Conservation (phyloP, 2,888 invertebrate genomes). For the Microplitis manilae region DNA sequence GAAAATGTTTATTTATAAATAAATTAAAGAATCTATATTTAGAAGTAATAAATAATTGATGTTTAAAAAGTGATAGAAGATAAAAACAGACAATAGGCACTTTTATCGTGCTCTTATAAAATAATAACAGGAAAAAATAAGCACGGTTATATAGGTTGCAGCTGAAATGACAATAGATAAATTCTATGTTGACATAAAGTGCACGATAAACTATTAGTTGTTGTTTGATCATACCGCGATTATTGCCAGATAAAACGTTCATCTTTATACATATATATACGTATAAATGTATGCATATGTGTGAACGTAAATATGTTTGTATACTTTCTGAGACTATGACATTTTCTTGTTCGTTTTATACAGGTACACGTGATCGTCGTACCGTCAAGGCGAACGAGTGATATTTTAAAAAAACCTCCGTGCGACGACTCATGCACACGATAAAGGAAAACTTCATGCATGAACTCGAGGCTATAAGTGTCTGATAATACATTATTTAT, state of each 20-base stretch:
- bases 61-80: neutral
- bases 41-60: neutral
- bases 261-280: neutral
- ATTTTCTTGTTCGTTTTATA: neutral
- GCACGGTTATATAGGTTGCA: neutral
- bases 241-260: neutral
- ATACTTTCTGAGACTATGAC: neutral
- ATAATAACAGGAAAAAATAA: neutral
- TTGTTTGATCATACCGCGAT: slow-evolving; percentile 6
- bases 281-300: neutral
- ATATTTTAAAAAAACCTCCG: slow-evolving; percentile 37
- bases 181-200: neutral
- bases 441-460: neutral
- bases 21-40: neutral
- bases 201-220: neutral
- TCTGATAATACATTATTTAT: slow-evolving; percentile 9
- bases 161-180: slow-evolving; percentile 11
- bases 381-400: slow-evolving; percentile 35
- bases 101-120: neutral
- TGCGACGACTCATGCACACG: neutral
- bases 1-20: neutral
- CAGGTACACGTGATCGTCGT: slow-evolving; percentile 21
- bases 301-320: slow-evolving; percentile 7
- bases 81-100: neutral
- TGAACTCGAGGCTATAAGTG: slow-evolving; percentile 5